Evolutionary conservation across 2,113 vertebrate genomes (phyloP).

Genomic region (Gambusia holbrooki): DNA sequence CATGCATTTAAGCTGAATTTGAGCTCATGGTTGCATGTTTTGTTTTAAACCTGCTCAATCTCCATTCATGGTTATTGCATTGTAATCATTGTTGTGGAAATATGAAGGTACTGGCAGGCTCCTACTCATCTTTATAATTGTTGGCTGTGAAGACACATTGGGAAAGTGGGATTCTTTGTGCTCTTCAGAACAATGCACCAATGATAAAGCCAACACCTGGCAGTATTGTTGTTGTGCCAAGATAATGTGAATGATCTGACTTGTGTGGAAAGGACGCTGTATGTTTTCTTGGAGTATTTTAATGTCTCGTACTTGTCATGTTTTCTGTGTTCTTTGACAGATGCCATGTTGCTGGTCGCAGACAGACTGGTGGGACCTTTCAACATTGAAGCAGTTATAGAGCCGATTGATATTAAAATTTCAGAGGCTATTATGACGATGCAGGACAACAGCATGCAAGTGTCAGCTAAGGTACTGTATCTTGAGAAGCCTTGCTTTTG

Average conservation of each 20-base stretch:
- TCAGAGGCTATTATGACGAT: constrained; percentile 97
- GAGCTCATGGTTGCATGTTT: too few relatives aligned
- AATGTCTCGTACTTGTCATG: neutral
- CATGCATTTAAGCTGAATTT: too few relatives aligned
- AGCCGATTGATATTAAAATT: constrained; percentile 97
- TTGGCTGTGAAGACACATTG: neutral
- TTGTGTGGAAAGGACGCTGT: neutral
- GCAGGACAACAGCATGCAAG: constrained; percentile 96
- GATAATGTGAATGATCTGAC: neutral
- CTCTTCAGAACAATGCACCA: neutral
- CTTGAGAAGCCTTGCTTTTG: constrained; percentile 10
- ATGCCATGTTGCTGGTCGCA: constrained; percentile 97
- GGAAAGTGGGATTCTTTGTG: neutral
- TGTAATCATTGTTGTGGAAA: too few relatives aligned
- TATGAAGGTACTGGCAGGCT: neutral
- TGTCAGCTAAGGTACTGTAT: constrained; percentile 91
- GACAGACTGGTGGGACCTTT: constrained; percentile 93
- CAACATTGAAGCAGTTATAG: constrained; percentile 95
- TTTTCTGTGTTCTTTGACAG: constrained; percentile 80
- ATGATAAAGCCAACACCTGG: neutral
- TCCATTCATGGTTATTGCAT: too few relatives aligned
- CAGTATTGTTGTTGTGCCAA: neutral
- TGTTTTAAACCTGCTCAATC: too few relatives aligned
- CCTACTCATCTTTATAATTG: neutral
- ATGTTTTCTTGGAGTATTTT: neutral